Conservation (phyloP, 2,888 invertebrate genomes). For the Urechis unicinctus region DNA sequence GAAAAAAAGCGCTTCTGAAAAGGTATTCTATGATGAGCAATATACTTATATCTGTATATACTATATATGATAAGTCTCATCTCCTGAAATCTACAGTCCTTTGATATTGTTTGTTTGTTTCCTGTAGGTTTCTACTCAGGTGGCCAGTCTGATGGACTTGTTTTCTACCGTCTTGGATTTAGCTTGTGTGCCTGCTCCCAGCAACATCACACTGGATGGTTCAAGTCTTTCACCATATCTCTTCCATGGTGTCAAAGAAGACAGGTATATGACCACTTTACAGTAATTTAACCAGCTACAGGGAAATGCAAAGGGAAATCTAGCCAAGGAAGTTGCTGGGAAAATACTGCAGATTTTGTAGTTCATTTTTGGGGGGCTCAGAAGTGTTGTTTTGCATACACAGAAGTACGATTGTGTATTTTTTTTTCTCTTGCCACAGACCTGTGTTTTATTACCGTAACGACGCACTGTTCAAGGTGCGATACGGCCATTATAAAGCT, state of each 20-base stretch:
- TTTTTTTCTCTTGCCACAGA: conserved; percentile 6
- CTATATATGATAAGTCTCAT: too few relatives aligned
- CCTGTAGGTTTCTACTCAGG: conserved; percentile 15
- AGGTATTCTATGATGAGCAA: too few relatives aligned
- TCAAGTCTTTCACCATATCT: too few relatives aligned
- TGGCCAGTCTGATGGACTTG: conserved; percentile 22
- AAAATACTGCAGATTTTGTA: too few relatives aligned
- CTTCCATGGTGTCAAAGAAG: too few relatives aligned
- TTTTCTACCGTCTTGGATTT: conserved; percentile 22
- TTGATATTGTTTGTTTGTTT: neutral
- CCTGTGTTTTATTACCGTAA: conserved; percentile 24
- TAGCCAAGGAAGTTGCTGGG: too few relatives aligned
- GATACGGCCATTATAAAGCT: conserved; percentile 22
- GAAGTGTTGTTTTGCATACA: neutral
- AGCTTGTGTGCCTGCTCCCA: conserved; percentile 14
- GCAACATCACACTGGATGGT: conserved; percentile 19
- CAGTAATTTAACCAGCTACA: too few relatives aligned
- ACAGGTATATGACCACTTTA: too few relatives aligned
- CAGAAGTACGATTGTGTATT: neutral
- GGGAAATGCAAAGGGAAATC: too few relatives aligned
- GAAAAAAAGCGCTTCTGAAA: too few relatives aligned
- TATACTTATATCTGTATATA: too few relatives aligned
- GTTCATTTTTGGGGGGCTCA: neutral
- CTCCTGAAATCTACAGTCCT: too few relatives aligned
- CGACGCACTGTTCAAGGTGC: conserved; percentile 20